phyloP scores from a whole-genome alignment of 2,113 vertebrate genomes.

The Haliaeetus leucogaster region DNA sequence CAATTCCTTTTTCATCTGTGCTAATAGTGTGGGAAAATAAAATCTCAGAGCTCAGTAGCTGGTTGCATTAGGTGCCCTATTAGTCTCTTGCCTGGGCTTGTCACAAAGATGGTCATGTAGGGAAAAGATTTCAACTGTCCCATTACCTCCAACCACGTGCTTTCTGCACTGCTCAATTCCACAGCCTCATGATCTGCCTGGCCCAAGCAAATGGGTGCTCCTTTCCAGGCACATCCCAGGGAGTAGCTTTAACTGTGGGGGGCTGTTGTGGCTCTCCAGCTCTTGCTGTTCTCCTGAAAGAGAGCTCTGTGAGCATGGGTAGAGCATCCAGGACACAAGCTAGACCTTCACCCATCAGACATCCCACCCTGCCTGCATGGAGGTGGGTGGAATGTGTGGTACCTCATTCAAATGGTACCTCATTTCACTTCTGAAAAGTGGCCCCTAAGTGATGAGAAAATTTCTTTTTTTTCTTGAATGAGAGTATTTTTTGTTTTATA shows the following conservation, averaged over 20 bases:
- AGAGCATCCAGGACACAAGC: fast-evolving
- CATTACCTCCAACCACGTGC: not conserved
- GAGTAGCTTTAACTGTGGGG: not conserved
- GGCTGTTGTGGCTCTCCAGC: no score
- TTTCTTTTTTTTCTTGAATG: not conserved
- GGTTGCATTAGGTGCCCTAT: not conserved
- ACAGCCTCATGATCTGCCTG: not conserved
- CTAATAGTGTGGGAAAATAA: not conserved
- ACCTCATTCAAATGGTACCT: not conserved
- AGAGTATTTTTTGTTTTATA: not conserved
- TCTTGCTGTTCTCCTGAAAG: not conserved
- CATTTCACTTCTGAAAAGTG: not conserved
- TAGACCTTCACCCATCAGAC: not conserved
- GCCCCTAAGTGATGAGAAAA: not conserved
- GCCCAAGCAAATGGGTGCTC: fast-evolving
- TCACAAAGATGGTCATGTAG: not conserved
- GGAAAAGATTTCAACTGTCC: not conserved
- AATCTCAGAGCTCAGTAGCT: not conserved
- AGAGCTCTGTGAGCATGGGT: not conserved
- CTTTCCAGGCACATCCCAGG: not conserved
- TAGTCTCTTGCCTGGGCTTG: not conserved
- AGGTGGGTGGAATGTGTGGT: not conserved
- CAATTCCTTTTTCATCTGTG: not conserved
- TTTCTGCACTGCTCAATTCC: not conserved
- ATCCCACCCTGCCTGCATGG: fast-evolving